phyloP scores from a whole-genome alignment of 2,113 vertebrate genomes.

The Sphaerodactylus townsendi region DNA sequence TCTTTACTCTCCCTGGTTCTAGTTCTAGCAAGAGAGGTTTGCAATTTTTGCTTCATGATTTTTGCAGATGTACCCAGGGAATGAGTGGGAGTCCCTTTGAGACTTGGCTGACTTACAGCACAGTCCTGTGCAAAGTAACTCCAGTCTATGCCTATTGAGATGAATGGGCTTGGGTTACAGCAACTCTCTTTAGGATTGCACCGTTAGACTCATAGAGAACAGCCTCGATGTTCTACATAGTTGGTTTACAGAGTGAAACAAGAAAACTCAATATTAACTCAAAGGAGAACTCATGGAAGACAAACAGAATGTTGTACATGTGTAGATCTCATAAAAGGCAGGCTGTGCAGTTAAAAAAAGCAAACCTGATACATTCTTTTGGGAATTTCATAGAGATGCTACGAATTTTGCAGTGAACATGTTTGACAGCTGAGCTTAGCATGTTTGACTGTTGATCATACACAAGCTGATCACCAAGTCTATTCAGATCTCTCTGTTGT shows the following conservation, averaged over 20 bases:
- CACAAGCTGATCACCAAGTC: too few species aligned
- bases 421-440: too few species aligned
- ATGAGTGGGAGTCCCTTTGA: not conserved
- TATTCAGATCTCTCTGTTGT: too few species aligned
- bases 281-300: not conserved
- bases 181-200: too few species aligned
- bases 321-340: not conserved
- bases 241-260: constrained; percentile 25
- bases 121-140: too few species aligned
- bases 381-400: not conserved
- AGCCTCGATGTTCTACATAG: not conserved
- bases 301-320: not conserved
- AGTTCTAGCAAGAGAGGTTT: not conserved
- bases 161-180: too few species aligned
- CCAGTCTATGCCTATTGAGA: too few species aligned
- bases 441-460: too few species aligned
- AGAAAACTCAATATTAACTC: not conserved
- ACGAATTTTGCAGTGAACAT: too few species aligned
- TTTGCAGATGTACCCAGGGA: not conserved
- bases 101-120: not conserved
- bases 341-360: not conserved
- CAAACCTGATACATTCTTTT: constrained; percentile 17
- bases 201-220: not conserved
- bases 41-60: not conserved
- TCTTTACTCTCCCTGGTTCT: not conserved